A percentile compares a stretch with the other conserved stretches of the same genome.
These are phyloP conservation scores for Hypselothyrea guttata DNA, from an alignment of 2,888 invertebrate species.

Conservation along the genomic window DNA sequence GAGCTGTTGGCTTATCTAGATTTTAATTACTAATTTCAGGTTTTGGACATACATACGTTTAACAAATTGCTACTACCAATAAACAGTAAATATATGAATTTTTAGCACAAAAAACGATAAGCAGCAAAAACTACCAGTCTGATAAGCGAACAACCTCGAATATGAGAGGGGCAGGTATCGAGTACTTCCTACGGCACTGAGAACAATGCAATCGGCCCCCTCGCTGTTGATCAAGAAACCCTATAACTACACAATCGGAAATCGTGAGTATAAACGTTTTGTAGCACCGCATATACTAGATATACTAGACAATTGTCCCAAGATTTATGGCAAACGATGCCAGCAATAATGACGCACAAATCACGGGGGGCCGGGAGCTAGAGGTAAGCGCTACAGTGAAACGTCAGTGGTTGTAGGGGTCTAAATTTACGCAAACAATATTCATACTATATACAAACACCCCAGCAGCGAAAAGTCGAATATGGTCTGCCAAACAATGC, in stretches of 20 bases:
- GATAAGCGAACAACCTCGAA: conserved; percentile 46
- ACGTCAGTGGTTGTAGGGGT: background rate
- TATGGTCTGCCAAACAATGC: too few relatives aligned
- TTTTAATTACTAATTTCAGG: conserved; percentile 11
- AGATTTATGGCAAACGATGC: conserved; percentile 38
- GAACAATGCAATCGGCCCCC: too few relatives aligned
- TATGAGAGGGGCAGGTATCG: too few relatives aligned
- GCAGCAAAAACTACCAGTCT: conserved; percentile 11
- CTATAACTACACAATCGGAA: conserved; percentile 37
- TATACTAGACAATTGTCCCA: conserved; percentile 31
- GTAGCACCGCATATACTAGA: background rate
- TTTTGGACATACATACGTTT: conserved; percentile 18
- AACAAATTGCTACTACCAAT: conserved; percentile 23
- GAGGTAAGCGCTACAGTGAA: background rate
- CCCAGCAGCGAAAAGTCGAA: too few relatives aligned
- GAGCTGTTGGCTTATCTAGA: conserved; percentile 31
- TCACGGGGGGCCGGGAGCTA: background rate
- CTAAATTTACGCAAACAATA: too few relatives aligned
- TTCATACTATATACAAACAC: too few relatives aligned
- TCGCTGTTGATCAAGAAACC: conserved; percentile 49
- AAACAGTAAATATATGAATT: conserved; percentile 13
- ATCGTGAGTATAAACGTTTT: conserved; percentile 21
- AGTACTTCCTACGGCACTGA: too few relatives aligned
- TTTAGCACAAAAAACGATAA: conserved; percentile 30
- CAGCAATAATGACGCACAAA: conserved; percentile 56